Evolutionary conservation across 1,140 invertebrate species (phyloP).

Genomic region (Coelopa frigida): DNA sequence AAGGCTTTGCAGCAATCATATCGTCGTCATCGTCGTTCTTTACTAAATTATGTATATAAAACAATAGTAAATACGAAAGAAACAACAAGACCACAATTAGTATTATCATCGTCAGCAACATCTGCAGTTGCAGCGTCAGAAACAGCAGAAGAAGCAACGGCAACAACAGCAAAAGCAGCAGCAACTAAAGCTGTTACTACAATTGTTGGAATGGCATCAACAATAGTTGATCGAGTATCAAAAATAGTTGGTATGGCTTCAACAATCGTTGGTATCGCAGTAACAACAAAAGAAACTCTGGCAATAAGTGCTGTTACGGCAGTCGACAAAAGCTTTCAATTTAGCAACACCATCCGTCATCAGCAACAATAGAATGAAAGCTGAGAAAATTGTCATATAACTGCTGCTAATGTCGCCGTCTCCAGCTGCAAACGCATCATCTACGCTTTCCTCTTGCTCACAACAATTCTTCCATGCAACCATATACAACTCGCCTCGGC

Average conservation of each 20-base stretch:
- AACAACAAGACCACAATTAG: slow-evolving; percentile 9
- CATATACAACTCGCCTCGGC: slow-evolving; percentile 20
- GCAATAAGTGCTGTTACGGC: slow-evolving; percentile 8
- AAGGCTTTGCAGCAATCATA: too few relatives aligned
- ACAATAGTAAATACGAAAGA: slow-evolving; percentile 15
- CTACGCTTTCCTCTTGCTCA: slow-evolving; percentile 16
- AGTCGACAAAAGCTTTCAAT: slow-evolving; percentile 8
- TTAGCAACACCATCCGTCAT: neutral
- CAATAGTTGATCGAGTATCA: neutral
- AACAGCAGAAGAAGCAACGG: neutral
- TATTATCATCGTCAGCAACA: slow-evolving; percentile 5
- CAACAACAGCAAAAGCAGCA: slow-evolving; percentile 19
- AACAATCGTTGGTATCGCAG: slow-evolving; percentile 17
- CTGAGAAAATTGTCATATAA: too few relatives aligned
- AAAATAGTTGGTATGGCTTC: slow-evolving; percentile 1
- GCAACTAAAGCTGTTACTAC: slow-evolving; percentile 20
- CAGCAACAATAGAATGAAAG: too few relatives aligned
- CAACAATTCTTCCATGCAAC: slow-evolving; percentile 21
- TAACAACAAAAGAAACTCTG: slow-evolving; percentile 20
- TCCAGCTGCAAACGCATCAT: slow-evolving; percentile 17
- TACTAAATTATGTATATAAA: neutral
- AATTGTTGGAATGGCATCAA: slow-evolving; percentile 5
- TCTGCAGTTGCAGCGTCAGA: neutral
- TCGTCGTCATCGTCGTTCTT: too few relatives aligned
- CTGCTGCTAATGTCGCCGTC: too few relatives aligned